phyloP scores from a whole-genome alignment of 2,888 invertebrate genomes.

The Leptopilina syphax region DNA sequence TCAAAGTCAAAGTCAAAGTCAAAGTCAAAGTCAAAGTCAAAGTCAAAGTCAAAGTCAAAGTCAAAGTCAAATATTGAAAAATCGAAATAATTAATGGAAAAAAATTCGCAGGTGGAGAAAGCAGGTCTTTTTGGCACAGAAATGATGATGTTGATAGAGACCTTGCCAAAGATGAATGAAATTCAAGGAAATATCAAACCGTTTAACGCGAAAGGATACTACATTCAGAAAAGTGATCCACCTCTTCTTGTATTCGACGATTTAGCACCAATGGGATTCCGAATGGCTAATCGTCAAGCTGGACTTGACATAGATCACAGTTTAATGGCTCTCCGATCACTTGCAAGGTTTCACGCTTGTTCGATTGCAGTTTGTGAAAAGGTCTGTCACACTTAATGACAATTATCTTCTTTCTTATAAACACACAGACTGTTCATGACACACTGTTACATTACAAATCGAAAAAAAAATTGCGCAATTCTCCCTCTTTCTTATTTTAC shows the following conservation, averaged over 20 bases:
- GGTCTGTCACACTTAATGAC: constrained; percentile 67
- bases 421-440: no score
- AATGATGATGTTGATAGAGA: constrained; percentile 69
- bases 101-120: constrained; percentile 59
- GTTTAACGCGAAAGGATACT: constrained; percentile 68
- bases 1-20: no score
- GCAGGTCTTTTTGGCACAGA: constrained; percentile 65
- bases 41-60: no score
- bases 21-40: no score
- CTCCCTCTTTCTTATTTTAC: no score
- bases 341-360: constrained; percentile 80
- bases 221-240: constrained; percentile 69
- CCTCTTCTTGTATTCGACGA: constrained; percentile 79
- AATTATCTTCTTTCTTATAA: neutral
- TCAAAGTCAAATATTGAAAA: no score
- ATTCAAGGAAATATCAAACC: constrained; percentile 57
- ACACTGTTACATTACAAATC: no score
- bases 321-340: constrained; percentile 77
- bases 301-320: constrained; percentile 80
- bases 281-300: constrained; percentile 78
- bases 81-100: no score
- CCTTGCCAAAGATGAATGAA: constrained; percentile 68
- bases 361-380: constrained; percentile 79
- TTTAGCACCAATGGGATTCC: constrained; percentile 78
- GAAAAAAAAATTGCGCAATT: no score